A percentile compares a stretch with the other conserved stretches of the same genome.
Conservation (phyloP, 2,113 vertebrate species). For the Pardalotus punctatus region DNA sequence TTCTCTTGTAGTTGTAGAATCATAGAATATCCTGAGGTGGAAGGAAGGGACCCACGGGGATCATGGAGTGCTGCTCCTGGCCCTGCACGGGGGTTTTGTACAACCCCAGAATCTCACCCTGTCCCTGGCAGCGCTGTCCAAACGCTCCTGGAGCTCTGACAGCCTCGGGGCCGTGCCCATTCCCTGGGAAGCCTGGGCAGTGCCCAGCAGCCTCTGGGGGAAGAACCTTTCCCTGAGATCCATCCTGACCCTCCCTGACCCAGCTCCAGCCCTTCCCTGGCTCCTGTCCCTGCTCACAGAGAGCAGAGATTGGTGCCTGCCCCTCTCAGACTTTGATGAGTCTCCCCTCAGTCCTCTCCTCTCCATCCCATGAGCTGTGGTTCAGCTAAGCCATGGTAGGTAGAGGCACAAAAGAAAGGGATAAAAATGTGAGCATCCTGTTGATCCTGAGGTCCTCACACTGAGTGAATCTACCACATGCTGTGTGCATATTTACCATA, state of each 20-base stretch:
- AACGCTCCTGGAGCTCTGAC: background rate
- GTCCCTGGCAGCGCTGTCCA: background rate
- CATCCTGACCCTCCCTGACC: accelerated
- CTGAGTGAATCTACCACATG: background rate
- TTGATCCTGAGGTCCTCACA: background rate
- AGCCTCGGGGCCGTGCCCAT: background rate
- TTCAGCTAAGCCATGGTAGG: background rate
- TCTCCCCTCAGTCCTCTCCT: background rate
- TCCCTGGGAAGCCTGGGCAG: background rate
- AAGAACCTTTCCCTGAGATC: background rate
- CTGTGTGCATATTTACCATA: background rate
- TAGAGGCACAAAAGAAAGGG: background rate
- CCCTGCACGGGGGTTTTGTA: background rate
- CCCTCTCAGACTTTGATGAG: background rate
- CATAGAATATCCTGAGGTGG: background rate
- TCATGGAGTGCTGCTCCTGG: background rate
- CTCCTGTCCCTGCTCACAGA: background rate
- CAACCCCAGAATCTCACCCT: background rate
- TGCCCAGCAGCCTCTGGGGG: background rate
- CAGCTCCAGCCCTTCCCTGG: background rate
- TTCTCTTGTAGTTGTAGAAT: background rate
- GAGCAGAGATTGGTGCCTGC: background rate
- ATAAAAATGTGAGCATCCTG: background rate
- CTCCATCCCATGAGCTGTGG: background rate
- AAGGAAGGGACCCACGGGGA: background rate